Percentiles rank a stretch among this genome's conserved stretches.
Evolutionary conservation across 2,888 invertebrate species (phyloP).

Genomic region (Epinotia demarniana): DNA sequence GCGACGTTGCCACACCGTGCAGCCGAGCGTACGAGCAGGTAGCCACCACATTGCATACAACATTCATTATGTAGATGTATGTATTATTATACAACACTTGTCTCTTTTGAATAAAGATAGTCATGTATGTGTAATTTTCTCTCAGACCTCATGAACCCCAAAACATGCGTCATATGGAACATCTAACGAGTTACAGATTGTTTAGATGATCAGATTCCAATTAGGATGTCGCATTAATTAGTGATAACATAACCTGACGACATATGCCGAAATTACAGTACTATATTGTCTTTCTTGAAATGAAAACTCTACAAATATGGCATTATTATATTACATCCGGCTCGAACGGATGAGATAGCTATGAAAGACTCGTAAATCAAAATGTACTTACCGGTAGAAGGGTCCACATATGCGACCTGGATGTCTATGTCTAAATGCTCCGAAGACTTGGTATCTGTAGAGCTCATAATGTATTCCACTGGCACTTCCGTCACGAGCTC

Average conservation of each 20-base stretch:
- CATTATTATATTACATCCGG: constrained; percentile 31
- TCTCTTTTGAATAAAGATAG: constrained; percentile 65
- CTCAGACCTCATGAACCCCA: constrained; percentile 74
- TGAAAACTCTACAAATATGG: neutral
- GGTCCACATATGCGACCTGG: constrained; percentile 86
- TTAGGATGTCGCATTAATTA: neutral
- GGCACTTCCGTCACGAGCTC: constrained; percentile 76
- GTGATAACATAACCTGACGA: neutral
- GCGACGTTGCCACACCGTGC: constrained; percentile 83
- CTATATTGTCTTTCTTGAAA: neutral
- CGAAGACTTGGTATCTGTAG: constrained; percentile 78
- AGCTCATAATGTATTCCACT: constrained; percentile 70
- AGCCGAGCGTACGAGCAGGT: constrained; percentile 76
- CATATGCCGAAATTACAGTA: neutral
- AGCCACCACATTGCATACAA: constrained; percentile 74
- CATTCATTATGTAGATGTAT: constrained; percentile 59
- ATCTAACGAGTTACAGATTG: constrained; percentile 16
- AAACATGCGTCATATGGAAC: constrained; percentile 50
- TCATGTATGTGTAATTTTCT: constrained; percentile 55
- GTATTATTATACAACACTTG: constrained; percentile 78
- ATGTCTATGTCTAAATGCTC: constrained; percentile 84
- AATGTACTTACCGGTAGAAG: constrained; percentile 83
- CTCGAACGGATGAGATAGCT: constrained; percentile 37
- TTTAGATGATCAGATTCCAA: constrained; percentile 27
- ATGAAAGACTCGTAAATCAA: constrained; percentile 13